A percentile compares a stretch with the other conserved stretches of the same genome.
These are phyloP conservation scores for Regulus satrapa DNA, from an alignment of 2,113 vertebrate species.

Conservation along the genomic window DNA sequence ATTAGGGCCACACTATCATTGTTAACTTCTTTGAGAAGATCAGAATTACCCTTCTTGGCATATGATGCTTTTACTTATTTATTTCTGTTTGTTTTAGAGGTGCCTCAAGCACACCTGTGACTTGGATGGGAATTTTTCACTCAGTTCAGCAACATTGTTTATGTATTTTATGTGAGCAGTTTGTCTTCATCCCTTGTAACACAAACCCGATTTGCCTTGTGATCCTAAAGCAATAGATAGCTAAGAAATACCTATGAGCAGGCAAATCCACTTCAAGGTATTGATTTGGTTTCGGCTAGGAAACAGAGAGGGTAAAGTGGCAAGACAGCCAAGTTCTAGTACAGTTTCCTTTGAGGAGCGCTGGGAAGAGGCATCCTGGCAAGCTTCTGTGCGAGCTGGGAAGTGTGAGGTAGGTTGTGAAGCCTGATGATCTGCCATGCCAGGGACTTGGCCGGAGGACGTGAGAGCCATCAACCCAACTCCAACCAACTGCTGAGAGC, in stretches of 20 bases:
- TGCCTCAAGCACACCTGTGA: background rate
- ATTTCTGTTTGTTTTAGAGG: background rate
- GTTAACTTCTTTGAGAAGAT: background rate
- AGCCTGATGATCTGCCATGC: background rate
- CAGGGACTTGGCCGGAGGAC: background rate
- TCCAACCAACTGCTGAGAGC: accelerated
- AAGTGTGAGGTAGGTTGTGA: background rate
- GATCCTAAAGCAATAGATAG: background rate
- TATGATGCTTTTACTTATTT: background rate
- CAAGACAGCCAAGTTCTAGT: background rate
- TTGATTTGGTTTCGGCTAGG: background rate
- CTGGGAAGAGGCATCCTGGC: background rate
- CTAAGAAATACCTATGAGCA: background rate
- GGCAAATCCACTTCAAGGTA: background rate
- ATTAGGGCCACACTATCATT: background rate
- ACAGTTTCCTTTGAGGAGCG: accelerated
- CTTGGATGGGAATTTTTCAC: background rate
- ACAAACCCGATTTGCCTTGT: background rate
- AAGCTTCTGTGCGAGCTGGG: background rate
- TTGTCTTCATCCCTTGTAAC: background rate
- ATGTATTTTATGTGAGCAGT: background rate
- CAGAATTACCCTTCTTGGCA: background rate
- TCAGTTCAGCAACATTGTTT: background rate
- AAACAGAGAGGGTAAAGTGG: background rate
- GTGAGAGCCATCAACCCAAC: background rate